Conservation (phyloP, 2,797 vertebrate genomes). For the Pseudochromis fuscus region DNA sequence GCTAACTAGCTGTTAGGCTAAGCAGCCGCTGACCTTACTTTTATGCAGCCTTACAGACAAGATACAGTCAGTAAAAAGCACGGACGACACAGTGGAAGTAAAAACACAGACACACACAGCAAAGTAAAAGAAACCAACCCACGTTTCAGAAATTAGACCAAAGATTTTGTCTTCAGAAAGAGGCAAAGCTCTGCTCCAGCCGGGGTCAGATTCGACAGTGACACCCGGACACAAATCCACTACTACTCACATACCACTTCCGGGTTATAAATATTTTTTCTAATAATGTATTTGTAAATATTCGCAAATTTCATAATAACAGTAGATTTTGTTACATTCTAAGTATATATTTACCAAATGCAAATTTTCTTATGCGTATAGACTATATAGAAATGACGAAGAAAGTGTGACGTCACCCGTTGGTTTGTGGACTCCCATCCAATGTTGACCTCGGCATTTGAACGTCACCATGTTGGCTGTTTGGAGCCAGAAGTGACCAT, state of each 20-base stretch:
- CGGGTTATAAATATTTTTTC: slow-evolving; percentile 63
- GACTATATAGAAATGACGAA: too few relatives aligned
- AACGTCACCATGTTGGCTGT: too few relatives aligned
- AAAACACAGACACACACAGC: background rate
- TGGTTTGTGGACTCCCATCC: too few relatives aligned
- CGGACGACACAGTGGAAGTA: rapidly evolving
- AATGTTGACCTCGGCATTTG: too few relatives aligned
- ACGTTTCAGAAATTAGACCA: slow-evolving; percentile 57
- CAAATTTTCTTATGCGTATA: too few relatives aligned
- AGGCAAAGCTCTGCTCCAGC: slow-evolving; percentile 25
- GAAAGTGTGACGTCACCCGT: too few relatives aligned
- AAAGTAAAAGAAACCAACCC: slow-evolving; percentile 32
- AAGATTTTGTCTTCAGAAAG: slow-evolving; percentile 19
- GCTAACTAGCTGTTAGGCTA: slow-evolving; percentile 49
- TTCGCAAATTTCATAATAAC: too few relatives aligned
- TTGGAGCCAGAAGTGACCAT: too few relatives aligned
- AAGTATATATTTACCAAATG: too few relatives aligned
- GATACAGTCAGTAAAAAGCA: rapidly evolving
- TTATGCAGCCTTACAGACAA: background rate
- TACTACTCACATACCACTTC: slow-evolving; percentile 37
- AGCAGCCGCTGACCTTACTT: slow-evolving; percentile 69
- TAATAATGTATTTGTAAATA: too few relatives aligned
- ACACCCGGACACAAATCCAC: slow-evolving; percentile 64
- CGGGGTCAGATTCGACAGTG: slow-evolving; percentile 62
- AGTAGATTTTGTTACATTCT: too few relatives aligned